Evolutionary conservation across 2,113 vertebrate genomes (phyloP), one percentile per base, ranked within the genome.

Genomic region (Ceyx cyanopectus): DNA sequence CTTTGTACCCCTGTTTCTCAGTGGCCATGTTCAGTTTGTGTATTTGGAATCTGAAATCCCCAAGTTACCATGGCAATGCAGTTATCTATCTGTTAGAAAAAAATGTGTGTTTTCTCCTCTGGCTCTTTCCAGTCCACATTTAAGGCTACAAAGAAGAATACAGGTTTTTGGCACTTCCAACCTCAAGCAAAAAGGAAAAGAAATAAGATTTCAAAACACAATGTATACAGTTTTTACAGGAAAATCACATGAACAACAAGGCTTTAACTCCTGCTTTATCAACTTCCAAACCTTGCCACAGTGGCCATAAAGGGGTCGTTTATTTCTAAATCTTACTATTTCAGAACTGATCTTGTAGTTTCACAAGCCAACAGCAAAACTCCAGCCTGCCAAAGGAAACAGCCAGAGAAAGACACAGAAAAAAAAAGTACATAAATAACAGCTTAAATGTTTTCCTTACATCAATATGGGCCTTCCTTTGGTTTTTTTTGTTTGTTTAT

Each of bases 41-140:
- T 65, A 84, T 74, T 70, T 74, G 66, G 80, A 93, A 89, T 75
- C 7, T 81, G 81, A 93, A 85, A 89, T 70, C 67, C 34, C 45
- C 53, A 78, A 89, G 89, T 91, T 89, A 95, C 69, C 72, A 94
- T 50, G 58, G 73, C 90, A 96, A 92, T 96, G 66, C 22, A 93
- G 51, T 63, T 81, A 94, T 78, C 67, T 95, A 69, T 87, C 78
- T 69, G 40, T n/a, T 66, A 93, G 56, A 78, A 92, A 78, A 92
- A 37, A 94, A 94, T 3, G 40, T 22, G 34, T 6, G 22, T 89
- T 83, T 83, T 89, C 50, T 72, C 32, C 93, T 92, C 62, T 78
- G 19, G 24, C 69, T 96, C 82, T 91, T 66, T 81, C 62, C 56
- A 54, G 21, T 20, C 74, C 62, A 65, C 34, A 32, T 40, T 50